Conservation (phyloP, 2,113 vertebrate species). For the Amblyopsis rosae region DNA sequence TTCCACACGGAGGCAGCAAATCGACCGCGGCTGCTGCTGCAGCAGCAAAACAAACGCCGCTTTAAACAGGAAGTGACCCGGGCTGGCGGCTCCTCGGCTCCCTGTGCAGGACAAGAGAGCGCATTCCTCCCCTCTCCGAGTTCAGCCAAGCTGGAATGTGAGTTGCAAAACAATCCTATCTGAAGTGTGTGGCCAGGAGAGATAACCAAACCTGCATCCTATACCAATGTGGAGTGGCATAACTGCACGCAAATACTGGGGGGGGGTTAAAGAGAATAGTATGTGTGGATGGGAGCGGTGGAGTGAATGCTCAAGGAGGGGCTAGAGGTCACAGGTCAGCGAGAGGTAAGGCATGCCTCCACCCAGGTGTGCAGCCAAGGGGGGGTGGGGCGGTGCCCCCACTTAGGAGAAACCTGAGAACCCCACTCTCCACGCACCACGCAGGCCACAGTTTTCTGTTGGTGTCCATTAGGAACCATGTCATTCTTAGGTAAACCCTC, state of each 20-base stretch:
- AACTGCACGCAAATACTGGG: slow-evolving; percentile 5
- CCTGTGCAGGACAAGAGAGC: neutral
- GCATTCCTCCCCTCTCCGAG: slow-evolving; percentile 59
- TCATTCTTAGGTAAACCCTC: neutral
- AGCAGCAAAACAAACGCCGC: slow-evolving; percentile 8
- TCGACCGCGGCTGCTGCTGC: slow-evolving; percentile 10
- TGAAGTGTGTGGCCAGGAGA: slow-evolving; percentile 9
- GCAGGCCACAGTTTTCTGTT: slow-evolving; percentile 7
- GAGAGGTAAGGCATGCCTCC: slow-evolving; percentile 48
- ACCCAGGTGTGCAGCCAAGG: slow-evolving; percentile 57
- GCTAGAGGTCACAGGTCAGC: slow-evolving; percentile 52
- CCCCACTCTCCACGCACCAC: slow-evolving; percentile 7
- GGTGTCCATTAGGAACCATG: slow-evolving; percentile 6
- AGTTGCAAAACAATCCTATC: slow-evolving; percentile 48
- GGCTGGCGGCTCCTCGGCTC: too few relatives aligned
- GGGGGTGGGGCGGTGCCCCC: neutral
- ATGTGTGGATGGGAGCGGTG: slow-evolving; percentile 9
- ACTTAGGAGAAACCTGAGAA: slow-evolving; percentile 45
- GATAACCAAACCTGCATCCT: slow-evolving; percentile 2
- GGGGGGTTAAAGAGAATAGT: slow-evolving; percentile 18
- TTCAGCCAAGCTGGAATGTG: slow-evolving; percentile 63
- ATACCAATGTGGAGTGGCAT: slow-evolving; percentile 12
- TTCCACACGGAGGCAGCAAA: slow-evolving; percentile 15
- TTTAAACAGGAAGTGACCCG: slow-evolving; percentile 10
- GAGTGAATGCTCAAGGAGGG: slow-evolving; percentile 10